Evolutionary conservation across 1,140 invertebrate genomes (phyloP).

Genomic region (Bombyx mandarina): DNA sequence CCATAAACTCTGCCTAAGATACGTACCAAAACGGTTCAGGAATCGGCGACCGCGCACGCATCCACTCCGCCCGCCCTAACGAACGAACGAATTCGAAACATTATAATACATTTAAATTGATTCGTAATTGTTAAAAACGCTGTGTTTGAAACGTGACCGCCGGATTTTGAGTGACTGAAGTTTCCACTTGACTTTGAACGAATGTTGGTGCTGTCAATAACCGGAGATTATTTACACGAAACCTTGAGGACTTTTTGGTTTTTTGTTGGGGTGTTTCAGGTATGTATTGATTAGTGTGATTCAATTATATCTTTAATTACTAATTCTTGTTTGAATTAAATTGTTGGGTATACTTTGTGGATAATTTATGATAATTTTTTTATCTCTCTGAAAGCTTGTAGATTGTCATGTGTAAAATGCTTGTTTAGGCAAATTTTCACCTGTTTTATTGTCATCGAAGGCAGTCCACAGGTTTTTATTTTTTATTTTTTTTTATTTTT

Average conservation of each 20-base stretch:
- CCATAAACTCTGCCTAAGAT: slow-evolving; percentile 7
- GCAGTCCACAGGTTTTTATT: no score
- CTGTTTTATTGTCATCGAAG: no score
- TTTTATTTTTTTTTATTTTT: no score
- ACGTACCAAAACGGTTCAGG: slow-evolving; percentile 40
- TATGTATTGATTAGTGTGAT: slow-evolving; percentile 15
- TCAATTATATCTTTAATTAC: not conserved
- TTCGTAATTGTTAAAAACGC: slow-evolving; percentile 10
- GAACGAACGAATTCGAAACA: slow-evolving; percentile 11
- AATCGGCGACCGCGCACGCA: slow-evolving; percentile 53
- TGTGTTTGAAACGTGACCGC: slow-evolving; percentile 26
- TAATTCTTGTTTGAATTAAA: no score
- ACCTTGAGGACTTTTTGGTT: no score
- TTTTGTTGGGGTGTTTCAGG: slow-evolving; percentile 11
- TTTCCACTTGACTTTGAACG: slow-evolving; percentile 23
- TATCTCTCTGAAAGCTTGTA: no score
- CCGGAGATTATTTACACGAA: slow-evolving; percentile 18
- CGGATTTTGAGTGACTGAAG: slow-evolving; percentile 28
- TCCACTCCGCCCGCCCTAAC: slow-evolving; percentile 57
- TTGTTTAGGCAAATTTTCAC: no score
- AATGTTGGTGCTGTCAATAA: slow-evolving; percentile 56
- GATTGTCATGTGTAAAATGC: no score
- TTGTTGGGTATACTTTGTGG: no score
- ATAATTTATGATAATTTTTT: no score
- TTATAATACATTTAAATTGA: slow-evolving; percentile 3